Conservation (phyloP, 2,113 vertebrate species). For the Lathamus discolor region DNA sequence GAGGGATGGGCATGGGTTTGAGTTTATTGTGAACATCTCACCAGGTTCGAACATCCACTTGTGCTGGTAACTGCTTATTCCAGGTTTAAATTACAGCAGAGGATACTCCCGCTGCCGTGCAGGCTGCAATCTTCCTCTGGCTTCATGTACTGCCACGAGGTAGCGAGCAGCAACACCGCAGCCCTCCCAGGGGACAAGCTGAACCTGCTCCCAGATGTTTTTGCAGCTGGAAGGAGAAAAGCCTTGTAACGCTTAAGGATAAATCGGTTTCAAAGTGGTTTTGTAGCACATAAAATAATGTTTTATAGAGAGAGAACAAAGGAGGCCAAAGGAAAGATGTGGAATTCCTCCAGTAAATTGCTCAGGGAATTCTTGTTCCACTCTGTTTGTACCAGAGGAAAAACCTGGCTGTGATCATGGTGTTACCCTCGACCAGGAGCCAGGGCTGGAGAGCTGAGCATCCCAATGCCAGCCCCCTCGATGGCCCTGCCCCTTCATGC, state of each 20-base stretch:
- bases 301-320: background rate
- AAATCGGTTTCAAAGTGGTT: background rate
- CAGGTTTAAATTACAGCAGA: background rate
- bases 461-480: background rate
- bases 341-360: background rate
- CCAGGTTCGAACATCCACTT: background rate
- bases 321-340: background rate
- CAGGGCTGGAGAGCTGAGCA: background rate
- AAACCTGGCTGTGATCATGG: background rate
- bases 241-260: background rate
- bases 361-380: background rate
- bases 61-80: background rate
- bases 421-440: background rate
- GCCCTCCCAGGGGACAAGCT: background rate
- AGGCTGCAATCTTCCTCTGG: background rate
- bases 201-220: background rate
- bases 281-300: background rate
- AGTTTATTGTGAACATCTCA: background rate
- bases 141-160: background rate
- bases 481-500: fast-evolving
- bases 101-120: background rate
- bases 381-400: background rate
- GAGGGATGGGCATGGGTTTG: background rate
- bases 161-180: fast-evolving
- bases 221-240: background rate